Base-by-base conservation (phyloP, 2,113 vertebrate species). In the Brachionichthys hirsutus region DNA sequence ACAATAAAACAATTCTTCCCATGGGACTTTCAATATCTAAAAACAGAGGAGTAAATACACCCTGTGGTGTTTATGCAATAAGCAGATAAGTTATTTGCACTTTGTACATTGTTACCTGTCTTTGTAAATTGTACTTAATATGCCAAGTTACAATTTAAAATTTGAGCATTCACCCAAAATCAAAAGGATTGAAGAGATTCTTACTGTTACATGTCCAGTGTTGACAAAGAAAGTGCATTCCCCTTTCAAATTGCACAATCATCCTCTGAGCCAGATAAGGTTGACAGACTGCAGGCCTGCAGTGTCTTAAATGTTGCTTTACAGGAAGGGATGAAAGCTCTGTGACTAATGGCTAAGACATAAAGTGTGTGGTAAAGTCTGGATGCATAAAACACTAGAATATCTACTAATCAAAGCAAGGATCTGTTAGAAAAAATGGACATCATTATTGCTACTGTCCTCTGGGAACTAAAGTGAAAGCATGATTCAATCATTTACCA, bases 401-500 rank as follows among this genome's bases (percentile, higher is more conserved):
- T 12, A 24, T 35, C 50, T 52, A 61, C 58, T 67, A 16, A 50
- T 55, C 35, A 13, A 63, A 63, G 41, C 58, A 64, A 46, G 16
- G n/a, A 40, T 51, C 60, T 43, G 57, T 34, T 58, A 59, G 71
- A 65, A 67, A 65, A 24, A 67, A 70, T 67, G 69, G 46, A 47
- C 50, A 57, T 42, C 54, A 58, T 67, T 62, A 64, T 52, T 44
- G 50, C 67, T 55, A 67, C 71, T 48, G 57, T 41, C 63, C 72
- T 67, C 49, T 62, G 66, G 70, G 70, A 59, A 30, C 49, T 62
- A 20, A 57, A 62, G 19, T 9, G 10, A 81, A 84, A 63, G 19
- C 41, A 68, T 79, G 80, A 83, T 67, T 78, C 69, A 76, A 50
- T 49, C 75, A 34, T 81, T 86, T 73, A n/a, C 48, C 70, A 20